phyloP scores from a whole-genome alignment of 23 tunicate species.

The Trididemnum nubilum region DNA sequence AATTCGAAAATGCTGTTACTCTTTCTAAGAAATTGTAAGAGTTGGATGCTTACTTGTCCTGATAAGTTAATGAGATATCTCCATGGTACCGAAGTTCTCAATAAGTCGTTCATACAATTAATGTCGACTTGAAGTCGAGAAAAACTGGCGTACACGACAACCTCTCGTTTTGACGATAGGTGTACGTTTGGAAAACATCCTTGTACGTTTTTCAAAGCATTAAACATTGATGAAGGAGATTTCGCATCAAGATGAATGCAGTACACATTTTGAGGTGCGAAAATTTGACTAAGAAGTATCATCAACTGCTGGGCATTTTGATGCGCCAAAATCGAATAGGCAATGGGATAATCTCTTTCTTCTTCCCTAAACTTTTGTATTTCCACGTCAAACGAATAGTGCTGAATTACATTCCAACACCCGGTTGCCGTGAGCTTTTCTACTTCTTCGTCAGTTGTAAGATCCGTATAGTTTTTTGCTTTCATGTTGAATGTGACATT shows the following conservation, averaged over 20 bases:
- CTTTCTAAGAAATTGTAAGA: no score
- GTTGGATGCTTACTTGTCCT: slow-evolving; percentile 58
- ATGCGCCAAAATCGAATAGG: slow-evolving; percentile 43
- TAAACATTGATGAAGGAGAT: not conserved
- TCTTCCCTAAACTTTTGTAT: not conserved
- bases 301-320: slow-evolving; percentile 31
- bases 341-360: slow-evolving; percentile 36
- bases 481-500: no score
- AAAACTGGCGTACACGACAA: slow-evolving; percentile 40
- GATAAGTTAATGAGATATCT: slow-evolving; percentile 57
- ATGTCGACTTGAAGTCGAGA: slow-evolving; percentile 57
- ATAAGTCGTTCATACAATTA: slow-evolving; percentile 53
- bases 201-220: not conserved
- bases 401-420: not conserved
- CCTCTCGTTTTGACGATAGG: slow-evolving; percentile 16
- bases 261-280: slow-evolving; percentile 54
- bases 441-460: not conserved
- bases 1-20: no score
- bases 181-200: slow-evolving; percentile 55
- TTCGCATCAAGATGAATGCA: slow-evolving; percentile 66
- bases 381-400: not conserved
- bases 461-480: no score
- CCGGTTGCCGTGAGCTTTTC: not conserved
- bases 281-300: slow-evolving; percentile 52
- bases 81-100: slow-evolving; percentile 30